Percentiles rank a stretch among this genome's conserved stretches.
phyloP scores from a whole-genome alignment of 2,113 vertebrate genomes.

The Tympanuchus pallidicinctus region DNA sequence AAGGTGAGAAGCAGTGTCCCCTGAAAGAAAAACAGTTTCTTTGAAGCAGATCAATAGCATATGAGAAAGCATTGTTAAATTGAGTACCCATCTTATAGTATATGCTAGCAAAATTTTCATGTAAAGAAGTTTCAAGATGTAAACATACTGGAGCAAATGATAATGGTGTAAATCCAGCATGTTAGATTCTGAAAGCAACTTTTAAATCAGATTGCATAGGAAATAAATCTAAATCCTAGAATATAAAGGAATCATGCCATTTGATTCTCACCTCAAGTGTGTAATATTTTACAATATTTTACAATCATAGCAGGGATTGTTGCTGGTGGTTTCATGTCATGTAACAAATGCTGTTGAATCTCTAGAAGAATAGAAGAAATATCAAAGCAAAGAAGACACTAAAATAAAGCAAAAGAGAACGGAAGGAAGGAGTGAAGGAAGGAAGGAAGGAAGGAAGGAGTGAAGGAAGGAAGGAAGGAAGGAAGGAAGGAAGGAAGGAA shows the following conservation, averaged over 20 bases:
- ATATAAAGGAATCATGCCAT: background rate
- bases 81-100: background rate
- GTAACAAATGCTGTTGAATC: background rate
- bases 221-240: background rate
- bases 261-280: background rate
- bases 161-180: background rate
- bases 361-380: background rate
- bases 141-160: background rate
- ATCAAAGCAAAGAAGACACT: background rate
- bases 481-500: no score
- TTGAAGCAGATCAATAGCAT: background rate
- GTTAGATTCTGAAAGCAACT: background rate
- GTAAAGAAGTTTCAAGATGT: background rate
- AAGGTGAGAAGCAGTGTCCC: background rate
- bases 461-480: no score
- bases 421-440: background rate
- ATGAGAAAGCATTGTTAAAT: background rate
- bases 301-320: background rate
- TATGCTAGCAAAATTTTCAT: background rate
- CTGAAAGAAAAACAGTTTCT: constrained; percentile 1
- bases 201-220: background rate
- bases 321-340: rapidly evolving
- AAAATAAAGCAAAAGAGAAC: background rate
- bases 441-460: no score
- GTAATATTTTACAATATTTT: background rate